Percentiles rank a stretch among this genome's conserved stretches.
Conservation (phyloP, 1,140 invertebrate species). For the Brachionus koreanus region DNA sequence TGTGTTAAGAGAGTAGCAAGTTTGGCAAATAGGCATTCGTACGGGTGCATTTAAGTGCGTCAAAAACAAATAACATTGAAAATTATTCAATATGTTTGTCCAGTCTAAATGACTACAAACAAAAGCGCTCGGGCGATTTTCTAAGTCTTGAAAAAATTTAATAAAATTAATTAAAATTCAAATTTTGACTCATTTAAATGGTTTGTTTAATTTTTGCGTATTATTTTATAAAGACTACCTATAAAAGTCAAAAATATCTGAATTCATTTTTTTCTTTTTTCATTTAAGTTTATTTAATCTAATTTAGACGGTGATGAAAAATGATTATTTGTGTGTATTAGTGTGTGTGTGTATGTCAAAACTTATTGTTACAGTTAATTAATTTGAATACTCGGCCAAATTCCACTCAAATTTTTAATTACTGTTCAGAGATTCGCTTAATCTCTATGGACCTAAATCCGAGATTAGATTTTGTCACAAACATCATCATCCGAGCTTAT, state of each 20-base stretch:
- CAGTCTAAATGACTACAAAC: not conserved
- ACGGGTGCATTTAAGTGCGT: slow-evolving; percentile 2
- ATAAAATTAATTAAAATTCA: slow-evolving; percentile 7
- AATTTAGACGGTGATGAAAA: slow-evolving; percentile 2
- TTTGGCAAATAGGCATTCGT: not conserved
- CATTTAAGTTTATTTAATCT: not conserved
- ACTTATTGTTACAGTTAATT: slow-evolving; percentile 33
- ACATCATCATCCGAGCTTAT: slow-evolving; percentile 4
- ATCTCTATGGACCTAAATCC: not conserved
- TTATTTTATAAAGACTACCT: slow-evolving; percentile 4
- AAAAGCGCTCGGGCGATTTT: not conserved
- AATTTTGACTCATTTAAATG: not conserved
- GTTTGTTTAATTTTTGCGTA: slow-evolving; percentile 8
- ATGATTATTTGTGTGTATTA: not conserved
- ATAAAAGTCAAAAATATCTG: not conserved
- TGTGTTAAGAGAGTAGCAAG: not conserved
- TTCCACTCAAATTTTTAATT: slow-evolving; percentile 21
- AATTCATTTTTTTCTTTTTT: not conserved
- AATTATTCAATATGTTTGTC: slow-evolving; percentile 4
- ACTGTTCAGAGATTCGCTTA: slow-evolving; percentile 9
- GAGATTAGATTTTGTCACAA: slow-evolving; percentile 34
- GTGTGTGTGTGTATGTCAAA: slow-evolving; percentile 3
- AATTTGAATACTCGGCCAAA: slow-evolving; percentile 21
- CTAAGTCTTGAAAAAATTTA: slow-evolving; percentile 4
- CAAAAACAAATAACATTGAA: slow-evolving; percentile 2